These are phyloP conservation scores for Drosophila setosimentum DNA, from an alignment of 2,888 invertebrate genomes.

Conservation along the genomic window DNA sequence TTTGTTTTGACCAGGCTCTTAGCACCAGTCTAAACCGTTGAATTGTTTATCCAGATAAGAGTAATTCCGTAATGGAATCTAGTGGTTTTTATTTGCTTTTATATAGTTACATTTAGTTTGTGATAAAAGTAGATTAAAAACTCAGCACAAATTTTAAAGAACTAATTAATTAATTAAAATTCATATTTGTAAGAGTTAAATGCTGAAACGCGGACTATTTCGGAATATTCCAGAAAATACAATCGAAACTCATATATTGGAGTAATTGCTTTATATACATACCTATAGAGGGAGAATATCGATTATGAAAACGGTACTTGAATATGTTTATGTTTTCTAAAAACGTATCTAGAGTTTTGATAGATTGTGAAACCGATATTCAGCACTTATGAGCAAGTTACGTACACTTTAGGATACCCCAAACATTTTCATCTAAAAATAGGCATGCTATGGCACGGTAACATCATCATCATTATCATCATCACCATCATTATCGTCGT, in stretches of 20 bases:
- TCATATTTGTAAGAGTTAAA: neutral
- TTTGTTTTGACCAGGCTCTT: constrained; percentile 1
- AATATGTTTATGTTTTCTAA: neutral
- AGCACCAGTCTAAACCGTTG: neutral
- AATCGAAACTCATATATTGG: neutral
- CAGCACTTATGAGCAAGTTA: neutral
- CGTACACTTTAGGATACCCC: constrained; percentile 32
- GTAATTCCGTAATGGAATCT: constrained; percentile 3
- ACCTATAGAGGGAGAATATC: neutral
- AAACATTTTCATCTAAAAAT: constrained; percentile 38
- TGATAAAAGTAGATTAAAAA: neutral
- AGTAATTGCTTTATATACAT: too few species aligned
- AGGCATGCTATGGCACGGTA: constrained; percentile 35
- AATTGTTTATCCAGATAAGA: constrained; percentile 13
- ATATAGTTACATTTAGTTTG: neutral
- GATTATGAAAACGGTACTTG: neutral
- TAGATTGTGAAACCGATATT: constrained; percentile 14
- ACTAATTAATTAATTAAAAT: neutral
- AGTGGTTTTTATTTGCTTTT: neutral
- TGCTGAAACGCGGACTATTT: neutral
- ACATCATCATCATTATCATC: constrained; percentile 14
- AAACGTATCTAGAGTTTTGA: neutral
- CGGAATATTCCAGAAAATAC: neutral
- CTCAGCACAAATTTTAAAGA: neutral
- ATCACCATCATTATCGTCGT: constrained; percentile 9